Evolutionary conservation across 2,797 vertebrate species (phyloP).

Genomic region (Propithecus perrieri): DNA sequence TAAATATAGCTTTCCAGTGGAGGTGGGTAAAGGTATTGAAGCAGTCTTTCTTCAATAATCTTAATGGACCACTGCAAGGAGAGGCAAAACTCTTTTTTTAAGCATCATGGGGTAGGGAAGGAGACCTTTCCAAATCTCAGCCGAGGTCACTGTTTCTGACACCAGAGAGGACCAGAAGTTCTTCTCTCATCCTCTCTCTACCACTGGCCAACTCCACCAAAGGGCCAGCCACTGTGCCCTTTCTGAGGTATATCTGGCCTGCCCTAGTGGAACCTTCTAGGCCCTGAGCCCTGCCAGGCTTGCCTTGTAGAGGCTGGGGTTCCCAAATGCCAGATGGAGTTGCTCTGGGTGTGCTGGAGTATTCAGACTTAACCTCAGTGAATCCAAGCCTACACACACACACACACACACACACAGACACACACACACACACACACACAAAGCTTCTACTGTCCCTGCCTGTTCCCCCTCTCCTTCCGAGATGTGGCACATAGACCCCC

Average conservation of each 20-base stretch:
- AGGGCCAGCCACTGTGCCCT: neutral
- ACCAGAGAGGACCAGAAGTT: neutral
- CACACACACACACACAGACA: too few relatives aligned
- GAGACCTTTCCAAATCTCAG: neutral
- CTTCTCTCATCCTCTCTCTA: neutral
- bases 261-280: neutral
- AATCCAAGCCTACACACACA: neutral
- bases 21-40: neutral
- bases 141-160: neutral
- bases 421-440: too few relatives aligned
- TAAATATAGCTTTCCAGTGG: conserved; percentile 1
- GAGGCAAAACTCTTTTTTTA: neutral
- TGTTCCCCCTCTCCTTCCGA: neutral
- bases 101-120: neutral
- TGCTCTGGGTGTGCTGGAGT: neutral
- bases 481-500: neutral
- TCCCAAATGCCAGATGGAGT: neutral
- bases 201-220: neutral
- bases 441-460: neutral
- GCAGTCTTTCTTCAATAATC: conserved; percentile 41
- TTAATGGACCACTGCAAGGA: neutral
- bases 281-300: neutral
- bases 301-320: neutral
- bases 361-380: neutral
- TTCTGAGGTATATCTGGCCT: neutral